Base-by-base conservation (phyloP, 2,888 invertebrate species). In the Nemotelus pantherinus region DNA sequence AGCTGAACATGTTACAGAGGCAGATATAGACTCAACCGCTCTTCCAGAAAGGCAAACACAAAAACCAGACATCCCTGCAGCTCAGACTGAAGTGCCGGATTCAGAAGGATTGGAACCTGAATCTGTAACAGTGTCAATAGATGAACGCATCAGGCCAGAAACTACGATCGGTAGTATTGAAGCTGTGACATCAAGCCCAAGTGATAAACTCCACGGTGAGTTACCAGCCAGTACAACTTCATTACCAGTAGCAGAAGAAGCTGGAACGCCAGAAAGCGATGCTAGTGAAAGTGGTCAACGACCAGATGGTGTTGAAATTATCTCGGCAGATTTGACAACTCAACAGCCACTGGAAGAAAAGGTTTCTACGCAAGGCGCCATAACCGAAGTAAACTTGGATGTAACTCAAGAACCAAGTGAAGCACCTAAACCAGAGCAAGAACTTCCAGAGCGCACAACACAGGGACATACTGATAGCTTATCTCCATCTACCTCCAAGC, bases 161-260 rank as follows among this genome's bases (percentile, higher is more conserved):
- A 41, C 53, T 2, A 9, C 53, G 6, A 43, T 50, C 48, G 53
- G 63, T 2, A 64, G 6, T 53, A 25, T 57, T 25, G 45, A n/a
- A 9, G 44, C 39, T 74, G 63, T 3, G 3, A 43, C 39, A 41
- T 3, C 48, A 63, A 63, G 48, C 25, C n/a, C 10, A 63, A 64
- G 48, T 6, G 72, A 60, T 57, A 45, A 44, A 2, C 45, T 72
- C 39, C 63, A 75, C 50, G 47, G 44, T 64, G 53, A 67, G 48
- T 9, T 47, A 6, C n/a, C 77, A 80, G 80, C 79, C 65, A 80
- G 79, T n/a, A 76, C 65, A 71, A 70, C 78, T 43, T 57, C 67
- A 75, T 71, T 79, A 41, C 9, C 60, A 9, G 64, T 77, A n/a
- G 79, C 75, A 72, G 57, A 74, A 68, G 50, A 77, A 50, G 41